phyloP scores from a whole-genome alignment of 2,888 invertebrate species.

The Onchidella celtica region DNA sequence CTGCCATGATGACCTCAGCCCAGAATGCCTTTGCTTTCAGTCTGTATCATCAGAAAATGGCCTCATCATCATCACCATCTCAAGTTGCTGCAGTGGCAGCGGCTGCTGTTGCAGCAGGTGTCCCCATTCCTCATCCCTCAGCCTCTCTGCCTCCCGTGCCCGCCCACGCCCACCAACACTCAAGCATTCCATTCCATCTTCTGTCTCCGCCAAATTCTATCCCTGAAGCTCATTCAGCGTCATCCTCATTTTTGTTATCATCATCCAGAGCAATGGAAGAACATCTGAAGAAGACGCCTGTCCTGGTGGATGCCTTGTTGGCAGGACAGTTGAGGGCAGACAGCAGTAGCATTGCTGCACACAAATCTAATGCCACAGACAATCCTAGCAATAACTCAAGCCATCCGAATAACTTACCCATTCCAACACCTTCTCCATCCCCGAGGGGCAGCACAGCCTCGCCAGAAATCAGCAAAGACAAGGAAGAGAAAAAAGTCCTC shows the following conservation, averaged over 20 bases:
- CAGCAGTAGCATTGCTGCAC: not conserved
- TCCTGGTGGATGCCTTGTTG: slow-evolving; percentile 22
- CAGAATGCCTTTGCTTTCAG: slow-evolving; percentile 48
- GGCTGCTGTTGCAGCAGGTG: not conserved
- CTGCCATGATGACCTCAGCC: slow-evolving; percentile 35
- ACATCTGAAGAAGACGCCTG: slow-evolving; percentile 34
- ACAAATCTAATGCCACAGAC: not conserved
- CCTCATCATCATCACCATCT: slow-evolving; percentile 33
- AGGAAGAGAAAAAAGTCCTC: not conserved
- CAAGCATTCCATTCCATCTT: slow-evolving; percentile 48
- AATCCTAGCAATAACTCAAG: not conserved
- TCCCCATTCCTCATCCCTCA: slow-evolving; percentile 66
- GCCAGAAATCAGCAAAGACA: not conserved
- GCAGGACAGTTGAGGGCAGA: not conserved
- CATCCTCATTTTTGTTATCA: not conserved
- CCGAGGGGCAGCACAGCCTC: slow-evolving; percentile 29
- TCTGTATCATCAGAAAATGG: slow-evolving; percentile 17
- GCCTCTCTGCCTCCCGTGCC: slow-evolving; percentile 59
- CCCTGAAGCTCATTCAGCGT: slow-evolving; percentile 27
- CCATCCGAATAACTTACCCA: slow-evolving; percentile 1
- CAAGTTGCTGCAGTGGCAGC: not conserved
- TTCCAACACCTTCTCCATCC: slow-evolving; percentile 48
- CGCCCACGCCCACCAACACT: slow-evolving; percentile 49
- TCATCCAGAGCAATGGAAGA: slow-evolving; percentile 3
- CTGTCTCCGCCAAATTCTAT: slow-evolving; percentile 52